Percentiles rank a stretch among this genome's conserved stretches.
These are phyloP conservation scores for Coregonus clupeaformis DNA, from an alignment of 2,113 vertebrate species.

Conservation along the genomic window DNA sequence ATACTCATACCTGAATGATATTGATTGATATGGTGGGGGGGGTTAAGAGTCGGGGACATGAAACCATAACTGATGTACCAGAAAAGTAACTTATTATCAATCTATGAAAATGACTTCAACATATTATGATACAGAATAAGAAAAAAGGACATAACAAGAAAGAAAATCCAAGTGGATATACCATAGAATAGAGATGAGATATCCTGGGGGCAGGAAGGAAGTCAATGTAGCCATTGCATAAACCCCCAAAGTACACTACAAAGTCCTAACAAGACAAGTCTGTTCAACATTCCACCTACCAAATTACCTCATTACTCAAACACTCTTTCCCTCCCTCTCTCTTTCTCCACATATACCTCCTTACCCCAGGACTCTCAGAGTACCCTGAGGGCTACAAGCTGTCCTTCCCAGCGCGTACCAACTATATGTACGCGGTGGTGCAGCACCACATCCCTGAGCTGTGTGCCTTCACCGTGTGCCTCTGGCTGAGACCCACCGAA, in stretches of 20 bases:
- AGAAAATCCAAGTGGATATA: too few relatives aligned
- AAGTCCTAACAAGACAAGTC: not conserved
- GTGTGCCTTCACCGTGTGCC: conserved; percentile 85
- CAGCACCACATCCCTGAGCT: conserved; percentile 84
- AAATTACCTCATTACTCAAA: not conserved
- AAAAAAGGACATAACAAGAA: not conserved
- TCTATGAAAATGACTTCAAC: not conserved
- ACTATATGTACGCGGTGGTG: conserved; percentile 90
- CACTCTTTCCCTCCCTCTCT: not conserved
- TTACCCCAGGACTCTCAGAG: conserved; percentile 41
- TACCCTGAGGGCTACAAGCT: conserved; percentile 87
- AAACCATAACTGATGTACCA: too few relatives aligned
- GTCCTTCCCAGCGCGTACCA: conserved; percentile 87
- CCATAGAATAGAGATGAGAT: too few relatives aligned
- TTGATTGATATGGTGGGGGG: not conserved
- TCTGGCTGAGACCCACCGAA: conserved; percentile 86
- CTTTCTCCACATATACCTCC: not conserved
- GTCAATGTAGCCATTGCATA: too few relatives aligned
- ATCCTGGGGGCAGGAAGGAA: too few relatives aligned
- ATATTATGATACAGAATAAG: not conserved
- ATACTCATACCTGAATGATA: too few relatives aligned
- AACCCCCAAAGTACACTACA: not conserved
- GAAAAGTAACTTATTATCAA: too few relatives aligned
- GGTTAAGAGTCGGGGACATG: too few relatives aligned
- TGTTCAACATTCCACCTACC: too few relatives aligned